These are phyloP conservation scores for Frankliniella fusca DNA, from an alignment of 2,888 invertebrate genomes.

Conservation along the genomic window DNA sequence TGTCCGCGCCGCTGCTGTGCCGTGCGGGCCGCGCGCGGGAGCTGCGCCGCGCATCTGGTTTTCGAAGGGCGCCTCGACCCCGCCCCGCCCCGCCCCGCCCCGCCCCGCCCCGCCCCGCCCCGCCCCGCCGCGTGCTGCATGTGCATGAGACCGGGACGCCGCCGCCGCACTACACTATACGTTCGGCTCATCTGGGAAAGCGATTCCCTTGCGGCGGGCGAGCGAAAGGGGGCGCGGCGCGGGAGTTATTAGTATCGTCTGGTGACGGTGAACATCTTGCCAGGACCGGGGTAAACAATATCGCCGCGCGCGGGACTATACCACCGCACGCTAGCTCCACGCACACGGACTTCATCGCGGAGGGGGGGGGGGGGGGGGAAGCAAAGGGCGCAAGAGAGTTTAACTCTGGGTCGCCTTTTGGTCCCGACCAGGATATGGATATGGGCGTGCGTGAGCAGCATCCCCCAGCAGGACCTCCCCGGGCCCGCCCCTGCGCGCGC, in stretches of 20 bases:
- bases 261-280: no score
- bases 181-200: not conserved
- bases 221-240: not conserved
- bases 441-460: not conserved
- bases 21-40: not conserved
- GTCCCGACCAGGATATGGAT: not conserved
- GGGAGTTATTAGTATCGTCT: not conserved
- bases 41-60: no score
- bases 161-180: no score
- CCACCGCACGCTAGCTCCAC: no score
- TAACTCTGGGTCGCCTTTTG: not conserved
- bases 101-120: not conserved
- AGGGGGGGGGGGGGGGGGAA: no score
- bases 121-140: not conserved
- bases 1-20: not conserved
- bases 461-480: not conserved
- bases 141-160: not conserved
- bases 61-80: no score
- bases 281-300: not conserved
- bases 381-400: no score
- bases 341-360: no score
- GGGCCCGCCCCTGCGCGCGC: not conserved
- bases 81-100: no score
- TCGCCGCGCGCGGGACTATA: no score
- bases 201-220: not conserved